phyloP scores from a whole-genome alignment of 2,888 invertebrate species.

The Smittia sp. region DNA sequence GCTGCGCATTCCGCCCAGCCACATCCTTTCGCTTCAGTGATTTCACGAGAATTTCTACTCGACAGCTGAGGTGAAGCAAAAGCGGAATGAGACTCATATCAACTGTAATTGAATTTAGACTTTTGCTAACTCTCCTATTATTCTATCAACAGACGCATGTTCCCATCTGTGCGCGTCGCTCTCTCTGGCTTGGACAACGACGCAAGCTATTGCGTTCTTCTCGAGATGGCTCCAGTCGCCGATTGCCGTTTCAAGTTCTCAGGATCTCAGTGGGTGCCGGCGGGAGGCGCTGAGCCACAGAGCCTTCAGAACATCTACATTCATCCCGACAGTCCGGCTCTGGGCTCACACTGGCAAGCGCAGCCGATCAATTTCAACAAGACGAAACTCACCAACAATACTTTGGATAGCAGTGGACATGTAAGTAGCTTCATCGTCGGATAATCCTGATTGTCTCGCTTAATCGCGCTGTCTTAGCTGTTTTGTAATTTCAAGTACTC shows the following conservation, averaged over 20 bases:
- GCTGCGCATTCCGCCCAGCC: background rate
- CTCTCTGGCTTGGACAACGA: constrained; percentile 76
- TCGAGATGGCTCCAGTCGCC: constrained; percentile 76
- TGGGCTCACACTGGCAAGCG: constrained; percentile 82
- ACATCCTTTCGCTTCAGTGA: background rate
- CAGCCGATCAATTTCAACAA: constrained; percentile 78
- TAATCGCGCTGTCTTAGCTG: background rate
- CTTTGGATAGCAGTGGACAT: constrained; percentile 74
- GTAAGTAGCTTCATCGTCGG: constrained; percentile 73
- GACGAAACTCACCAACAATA: constrained; percentile 85
- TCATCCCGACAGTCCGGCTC: constrained; percentile 85
- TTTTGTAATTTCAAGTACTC: constrained; percentile 34
- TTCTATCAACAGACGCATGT: constrained; percentile 76
- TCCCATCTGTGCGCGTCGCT: constrained; percentile 77
- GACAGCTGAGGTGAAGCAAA: background rate
- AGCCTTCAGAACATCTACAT: constrained; percentile 71
- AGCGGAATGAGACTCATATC: background rate
- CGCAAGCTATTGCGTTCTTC: constrained; percentile 74
- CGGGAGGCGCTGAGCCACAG: constrained; percentile 84
- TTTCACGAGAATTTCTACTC: background rate
- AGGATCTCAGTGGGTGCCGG: constrained; percentile 79
- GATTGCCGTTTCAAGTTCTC: constrained; percentile 80
- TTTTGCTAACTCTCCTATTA: background rate
- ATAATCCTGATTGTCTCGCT: constrained; percentile 6
- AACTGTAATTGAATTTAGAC: background rate